These are phyloP conservation scores for Sciurus niger DNA, from an alignment of 2,113 vertebrate genomes.

Conservation along the genomic window DNA sequence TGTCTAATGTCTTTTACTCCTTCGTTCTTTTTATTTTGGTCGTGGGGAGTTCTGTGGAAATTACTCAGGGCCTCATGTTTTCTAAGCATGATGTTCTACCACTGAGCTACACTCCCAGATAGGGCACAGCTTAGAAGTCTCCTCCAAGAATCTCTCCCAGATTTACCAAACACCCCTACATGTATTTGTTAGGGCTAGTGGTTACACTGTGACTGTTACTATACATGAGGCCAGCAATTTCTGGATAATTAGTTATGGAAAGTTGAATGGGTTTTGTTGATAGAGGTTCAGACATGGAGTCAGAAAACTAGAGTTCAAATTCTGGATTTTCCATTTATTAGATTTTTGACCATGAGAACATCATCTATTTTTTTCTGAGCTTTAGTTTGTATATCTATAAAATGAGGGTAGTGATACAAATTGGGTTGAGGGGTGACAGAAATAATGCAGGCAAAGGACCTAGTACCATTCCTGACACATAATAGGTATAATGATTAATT, in stretches of 20 bases:
- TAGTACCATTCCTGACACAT: background rate
- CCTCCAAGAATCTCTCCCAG: background rate
- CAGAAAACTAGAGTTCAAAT: background rate
- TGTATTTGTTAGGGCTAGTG: background rate
- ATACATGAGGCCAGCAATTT: background rate
- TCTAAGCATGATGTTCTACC: background rate
- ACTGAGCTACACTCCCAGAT: background rate
- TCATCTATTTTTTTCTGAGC: slow-evolving; percentile 1
- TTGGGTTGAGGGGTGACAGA: background rate
- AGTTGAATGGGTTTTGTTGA: background rate
- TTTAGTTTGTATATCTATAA: background rate
- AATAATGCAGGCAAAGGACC: background rate
- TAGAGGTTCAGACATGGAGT: background rate
- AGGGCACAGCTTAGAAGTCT: background rate
- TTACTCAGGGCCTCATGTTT: background rate
- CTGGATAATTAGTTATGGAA: background rate
- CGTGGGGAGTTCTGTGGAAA: background rate
- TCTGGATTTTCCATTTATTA: background rate
- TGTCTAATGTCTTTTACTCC: background rate
- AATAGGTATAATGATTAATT: too few species aligned
- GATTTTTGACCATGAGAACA: slow-evolving; percentile 33
- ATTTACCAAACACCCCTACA: background rate
- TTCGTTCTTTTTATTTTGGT: background rate
- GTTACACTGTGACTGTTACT: background rate
- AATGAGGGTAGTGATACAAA: background rate